These are phyloP conservation scores for Urophycis tenuis DNA, from an alignment of 2,797 vertebrate species.

Conservation along the genomic window DNA sequence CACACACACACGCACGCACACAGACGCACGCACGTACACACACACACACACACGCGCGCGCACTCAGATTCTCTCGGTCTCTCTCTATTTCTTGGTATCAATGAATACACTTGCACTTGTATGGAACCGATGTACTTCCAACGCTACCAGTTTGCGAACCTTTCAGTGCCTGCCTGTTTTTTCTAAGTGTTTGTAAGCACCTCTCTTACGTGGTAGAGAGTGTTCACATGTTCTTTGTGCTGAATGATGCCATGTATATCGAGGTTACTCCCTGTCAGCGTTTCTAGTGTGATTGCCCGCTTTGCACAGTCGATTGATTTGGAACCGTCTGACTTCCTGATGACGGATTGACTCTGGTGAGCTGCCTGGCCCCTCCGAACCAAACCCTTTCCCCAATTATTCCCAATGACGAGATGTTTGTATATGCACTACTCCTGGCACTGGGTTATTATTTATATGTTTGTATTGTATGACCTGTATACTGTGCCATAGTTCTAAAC, in stretches of 20 bases:
- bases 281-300: slow-evolving; percentile 35
- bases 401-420: slow-evolving; percentile 44
- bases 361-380: slow-evolving; percentile 38
- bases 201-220: neutral
- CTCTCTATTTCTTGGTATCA: neutral
- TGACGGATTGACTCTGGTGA: slow-evolving; percentile 7
- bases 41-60: neutral
- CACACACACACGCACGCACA: neutral
- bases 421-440: slow-evolving; percentile 58
- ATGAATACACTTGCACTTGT: slow-evolving; percentile 4
- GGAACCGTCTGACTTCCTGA: slow-evolving; percentile 14
- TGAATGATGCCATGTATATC: slow-evolving; percentile 18
- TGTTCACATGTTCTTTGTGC: slow-evolving; percentile 8
- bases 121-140: slow-evolving; percentile 26
- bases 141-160: slow-evolving; percentile 21
- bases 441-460: slow-evolving; percentile 63
- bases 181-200: slow-evolving; percentile 14
- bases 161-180: slow-evolving; percentile 27
- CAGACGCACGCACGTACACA: neutral
- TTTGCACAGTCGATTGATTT: slow-evolving; percentile 38
- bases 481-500: slow-evolving; percentile 62
- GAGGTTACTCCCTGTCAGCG: slow-evolving; percentile 30
- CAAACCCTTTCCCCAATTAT: slow-evolving; percentile 52
- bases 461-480: slow-evolving; percentile 68
- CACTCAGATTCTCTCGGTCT: neutral